Evolutionary conservation across 1,140 invertebrate species (phyloP).

Genomic region (Tetragonula clypearis): DNA sequence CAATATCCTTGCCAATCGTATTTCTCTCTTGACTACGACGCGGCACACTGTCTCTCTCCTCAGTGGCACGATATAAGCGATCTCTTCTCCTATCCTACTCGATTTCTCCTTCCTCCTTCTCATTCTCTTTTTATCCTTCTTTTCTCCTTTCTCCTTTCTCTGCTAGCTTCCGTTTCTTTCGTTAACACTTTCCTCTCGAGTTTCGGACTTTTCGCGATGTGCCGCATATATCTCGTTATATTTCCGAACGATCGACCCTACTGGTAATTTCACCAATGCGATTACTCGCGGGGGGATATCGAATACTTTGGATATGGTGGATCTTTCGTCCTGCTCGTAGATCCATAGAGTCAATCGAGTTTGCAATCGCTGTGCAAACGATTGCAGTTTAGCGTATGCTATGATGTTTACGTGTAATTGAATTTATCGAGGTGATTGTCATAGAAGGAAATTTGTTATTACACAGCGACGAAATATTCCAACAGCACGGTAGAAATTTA

Average conservation of each 20-base stretch:
- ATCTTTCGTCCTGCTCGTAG: background rate
- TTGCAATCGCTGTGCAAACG: background rate
- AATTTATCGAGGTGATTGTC: no score
- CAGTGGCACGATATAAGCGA: slow-evolving; percentile 32
- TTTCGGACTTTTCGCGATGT: background rate
- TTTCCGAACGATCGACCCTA: background rate
- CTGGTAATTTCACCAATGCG: background rate
- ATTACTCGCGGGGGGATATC: background rate
- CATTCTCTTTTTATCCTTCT: no score
- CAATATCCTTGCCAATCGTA: slow-evolving; percentile 73
- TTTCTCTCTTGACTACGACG: slow-evolving; percentile 62
- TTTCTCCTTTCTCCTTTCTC: background rate
- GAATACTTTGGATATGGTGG: background rate
- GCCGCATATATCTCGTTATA: background rate
- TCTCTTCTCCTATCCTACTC: slow-evolving; percentile 3
- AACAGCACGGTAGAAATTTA: no score
- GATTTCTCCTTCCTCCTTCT: background rate
- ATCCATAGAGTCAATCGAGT: background rate
- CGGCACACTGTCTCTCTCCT: slow-evolving; percentile 55
- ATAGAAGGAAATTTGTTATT: no score
- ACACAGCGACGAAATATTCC: no score
- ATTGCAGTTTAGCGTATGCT: background rate
- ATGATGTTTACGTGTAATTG: background rate
- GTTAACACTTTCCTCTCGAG: background rate
- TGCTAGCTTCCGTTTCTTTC: background rate